Evolutionary conservation across 2,888 invertebrate genomes (phyloP), one percentile per base, ranked within the genome.

Genomic region (Myopa testacea): DNA sequence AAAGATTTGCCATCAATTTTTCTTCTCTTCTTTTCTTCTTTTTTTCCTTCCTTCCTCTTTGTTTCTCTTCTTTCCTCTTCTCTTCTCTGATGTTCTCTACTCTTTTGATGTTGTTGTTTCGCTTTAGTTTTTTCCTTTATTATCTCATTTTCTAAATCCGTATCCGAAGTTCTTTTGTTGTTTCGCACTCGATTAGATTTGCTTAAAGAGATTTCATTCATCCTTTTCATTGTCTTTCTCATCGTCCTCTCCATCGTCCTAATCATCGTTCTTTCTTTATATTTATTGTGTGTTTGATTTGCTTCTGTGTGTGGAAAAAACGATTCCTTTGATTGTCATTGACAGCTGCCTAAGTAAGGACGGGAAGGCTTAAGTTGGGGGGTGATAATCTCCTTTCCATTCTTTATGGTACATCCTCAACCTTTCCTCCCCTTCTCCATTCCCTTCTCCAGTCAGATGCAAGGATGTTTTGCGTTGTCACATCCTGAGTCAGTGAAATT

Each of bases 111-210:
- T 37, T 63, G 16, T 52, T 40, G 45, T 45, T 58, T 14, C 38
- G 45, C 16, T 72, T 19, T 50, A 8, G 52, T 52, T 69, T 77
- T 70, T 14, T 26, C 63, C 71, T 71, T 76, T 76, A 45, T 74
- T 75, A 19, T 77, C 65, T 75, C 52, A 10, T 74, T 65, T 75
- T 75, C 50, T 34, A 55, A 67, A 40, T 74, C 65, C 63, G 8
- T 1, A 62, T 7, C 10, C 26, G 58, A 74, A 80, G 73, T 78
- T 78, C 81, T 80, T 80, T 79, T 82, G 75, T 81, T 82, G 45
- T 45, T 83, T 82, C 75, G 80, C 82, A 81, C 79, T 82, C 82
- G 82, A 82, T 82, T 82, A 81, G 80, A 82, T 81, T 81, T 81
- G 82, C 82, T 82, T 82, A 81, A 82, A 82, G 76, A 81, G 81